Percentiles rank a stretch among this genome's conserved stretches.
Evolutionary conservation across 2,113 vertebrate species (phyloP).

Genomic region (Thunnus maccoyii): DNA sequence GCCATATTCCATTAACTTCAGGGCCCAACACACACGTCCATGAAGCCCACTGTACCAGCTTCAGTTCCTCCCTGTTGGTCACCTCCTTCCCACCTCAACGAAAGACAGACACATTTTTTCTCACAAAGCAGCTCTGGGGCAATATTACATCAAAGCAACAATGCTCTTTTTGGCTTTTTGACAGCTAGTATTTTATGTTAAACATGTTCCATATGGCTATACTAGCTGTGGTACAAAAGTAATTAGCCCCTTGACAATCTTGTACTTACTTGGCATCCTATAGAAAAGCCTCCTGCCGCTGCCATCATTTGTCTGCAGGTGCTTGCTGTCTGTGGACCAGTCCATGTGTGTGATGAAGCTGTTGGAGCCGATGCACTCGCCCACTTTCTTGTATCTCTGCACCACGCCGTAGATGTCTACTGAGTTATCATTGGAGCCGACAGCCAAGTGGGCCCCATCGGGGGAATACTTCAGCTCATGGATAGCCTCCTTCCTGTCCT

Average conservation of each 20-base stretch:
- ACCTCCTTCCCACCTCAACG: constrained; percentile 96
- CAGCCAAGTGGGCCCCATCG: constrained; percentile 94
- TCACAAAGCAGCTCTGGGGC: constrained; percentile 45
- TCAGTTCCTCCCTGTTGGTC: constrained; percentile 94
- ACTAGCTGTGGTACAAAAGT: not conserved
- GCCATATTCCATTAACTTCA: constrained; percentile 98
- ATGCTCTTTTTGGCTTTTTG: not conserved
- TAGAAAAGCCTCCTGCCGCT: constrained; percentile 93
- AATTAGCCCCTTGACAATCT: not conserved
- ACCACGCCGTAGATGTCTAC: constrained; percentile 96
- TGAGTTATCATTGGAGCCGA: constrained; percentile 96
- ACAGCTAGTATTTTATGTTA: not conserved
- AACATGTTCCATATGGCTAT: not conserved
- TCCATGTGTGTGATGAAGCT: constrained; percentile 99
- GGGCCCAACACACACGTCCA: constrained; percentile 97
- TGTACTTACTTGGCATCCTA: constrained; percentile 94
- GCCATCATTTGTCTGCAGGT: constrained; percentile 96
- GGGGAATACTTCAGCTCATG: constrained; percentile 98
- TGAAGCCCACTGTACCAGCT: constrained; percentile 94
- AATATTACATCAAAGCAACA: not conserved
- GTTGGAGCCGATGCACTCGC: constrained; percentile 92
- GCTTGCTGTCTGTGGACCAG: constrained; percentile 97
- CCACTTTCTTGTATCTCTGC: constrained; percentile 95
- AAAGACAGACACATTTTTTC: constrained; percentile 51
- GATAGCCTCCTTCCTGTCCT: constrained; percentile 98